These are phyloP conservation scores for Chaenogobius annularis DNA, from an alignment of 2,113 vertebrate genomes.

Conservation along the genomic window DNA sequence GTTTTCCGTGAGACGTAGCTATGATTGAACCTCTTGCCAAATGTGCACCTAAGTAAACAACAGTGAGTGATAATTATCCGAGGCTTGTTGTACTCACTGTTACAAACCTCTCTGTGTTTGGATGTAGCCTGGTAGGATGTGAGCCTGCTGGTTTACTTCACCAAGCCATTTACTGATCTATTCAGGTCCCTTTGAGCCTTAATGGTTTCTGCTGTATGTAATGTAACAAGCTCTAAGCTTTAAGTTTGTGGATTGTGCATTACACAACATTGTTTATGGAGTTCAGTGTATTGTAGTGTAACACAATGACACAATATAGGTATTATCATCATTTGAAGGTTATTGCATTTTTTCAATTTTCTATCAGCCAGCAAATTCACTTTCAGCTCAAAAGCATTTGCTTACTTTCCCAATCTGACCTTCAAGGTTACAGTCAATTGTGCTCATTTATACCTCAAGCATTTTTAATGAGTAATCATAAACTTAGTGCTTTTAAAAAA, in stretches of 20 bases:
- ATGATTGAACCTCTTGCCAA: constrained; percentile 32
- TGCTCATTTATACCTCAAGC: not conserved
- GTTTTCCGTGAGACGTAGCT: constrained; percentile 46
- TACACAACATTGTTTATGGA: not conserved
- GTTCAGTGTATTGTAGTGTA: not conserved
- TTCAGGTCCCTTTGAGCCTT: constrained; percentile 10
- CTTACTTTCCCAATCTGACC: not conserved
- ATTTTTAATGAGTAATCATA: not conserved
- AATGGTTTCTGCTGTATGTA: not conserved
- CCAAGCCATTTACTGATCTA: constrained; percentile 4
- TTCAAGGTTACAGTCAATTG: too few species aligned
- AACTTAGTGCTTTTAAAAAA: not conserved
- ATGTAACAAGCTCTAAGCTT: constrained; percentile 22
- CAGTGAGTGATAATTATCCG: not conserved
- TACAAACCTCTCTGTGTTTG: not conserved
- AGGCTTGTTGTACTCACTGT: constrained; percentile 5
- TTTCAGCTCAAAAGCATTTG: too few species aligned
- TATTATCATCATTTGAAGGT: not conserved
- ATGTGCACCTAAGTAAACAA: constrained; percentile 23
- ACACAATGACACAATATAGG: not conserved
- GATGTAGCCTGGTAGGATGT: not conserved
- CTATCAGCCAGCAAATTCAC: too few species aligned
- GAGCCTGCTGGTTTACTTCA: not conserved
- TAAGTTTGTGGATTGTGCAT: constrained; percentile 11
- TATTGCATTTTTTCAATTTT: not conserved